These are phyloP conservation scores for Scaptomyza pallida DNA, from an alignment of 1,140 invertebrate genomes.

Conservation along the genomic window DNA sequence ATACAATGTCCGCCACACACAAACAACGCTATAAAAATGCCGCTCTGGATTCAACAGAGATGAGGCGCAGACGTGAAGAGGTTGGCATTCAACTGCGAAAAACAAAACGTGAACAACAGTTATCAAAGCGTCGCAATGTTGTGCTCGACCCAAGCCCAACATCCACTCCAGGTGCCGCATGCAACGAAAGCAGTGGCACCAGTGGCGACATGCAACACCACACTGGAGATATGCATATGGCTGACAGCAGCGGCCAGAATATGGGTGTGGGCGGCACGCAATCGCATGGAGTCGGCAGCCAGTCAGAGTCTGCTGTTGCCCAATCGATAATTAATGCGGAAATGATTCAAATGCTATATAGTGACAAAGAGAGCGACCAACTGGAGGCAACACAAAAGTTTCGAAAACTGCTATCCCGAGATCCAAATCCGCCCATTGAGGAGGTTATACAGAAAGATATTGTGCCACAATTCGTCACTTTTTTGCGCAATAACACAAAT, in stretches of 20 bases:
- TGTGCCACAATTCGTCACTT: constrained; percentile 97
- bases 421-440: constrained; percentile 99
- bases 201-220: constrained; percentile 59
- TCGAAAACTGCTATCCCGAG: constrained; percentile 95
- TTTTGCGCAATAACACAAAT: constrained; percentile 93
- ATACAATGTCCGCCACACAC: constrained; percentile 92
- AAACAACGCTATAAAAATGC: constrained; percentile 98
- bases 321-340: constrained; percentile 88
- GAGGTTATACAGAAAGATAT: constrained; percentile 99
- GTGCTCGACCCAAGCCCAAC: constrained; percentile 76
- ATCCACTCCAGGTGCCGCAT: constrained; percentile 9
- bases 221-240: constrained; percentile 66
- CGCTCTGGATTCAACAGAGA: constrained; percentile 95
- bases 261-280: constrained; percentile 17
- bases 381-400: constrained; percentile 97
- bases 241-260: constrained; percentile 48
- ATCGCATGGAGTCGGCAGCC: constrained; percentile 7
- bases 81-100: constrained; percentile 98
- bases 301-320: constrained; percentile 43
- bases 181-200: constrained; percentile 53
- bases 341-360: constrained; percentile 94
- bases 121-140: constrained; percentile 97
- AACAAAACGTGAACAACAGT: constrained; percentile 96
- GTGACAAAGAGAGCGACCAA: constrained; percentile 91
- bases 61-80: constrained; percentile 95